Percentiles rank a stretch among this genome's conserved stretches.
Conservation (phyloP, 2,113 vertebrate genomes). For the Dolichotis patagonum region DNA sequence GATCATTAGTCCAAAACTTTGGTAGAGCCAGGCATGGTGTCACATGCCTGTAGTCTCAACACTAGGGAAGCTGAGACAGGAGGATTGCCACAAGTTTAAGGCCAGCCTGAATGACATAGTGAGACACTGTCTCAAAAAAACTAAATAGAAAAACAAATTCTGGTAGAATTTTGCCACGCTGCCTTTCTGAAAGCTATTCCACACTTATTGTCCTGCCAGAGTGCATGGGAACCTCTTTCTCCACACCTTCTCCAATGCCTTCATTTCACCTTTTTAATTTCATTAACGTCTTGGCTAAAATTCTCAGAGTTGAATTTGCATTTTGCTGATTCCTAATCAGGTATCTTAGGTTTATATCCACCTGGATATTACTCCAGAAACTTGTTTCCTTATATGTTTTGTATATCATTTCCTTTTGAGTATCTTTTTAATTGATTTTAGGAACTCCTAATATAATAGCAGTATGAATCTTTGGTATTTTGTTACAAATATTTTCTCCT, state of each 20-base stretch:
- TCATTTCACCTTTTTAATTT: not conserved
- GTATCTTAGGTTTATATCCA: not conserved
- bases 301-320: not conserved
- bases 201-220: not conserved
- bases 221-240: not conserved
- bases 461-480: not conserved
- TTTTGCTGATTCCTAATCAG: not conserved
- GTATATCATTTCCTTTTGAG: not conserved
- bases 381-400: not conserved
- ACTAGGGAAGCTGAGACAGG: not conserved
- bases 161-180: not conserved
- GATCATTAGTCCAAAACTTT: not conserved
- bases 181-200: not conserved
- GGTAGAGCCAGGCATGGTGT: not conserved
- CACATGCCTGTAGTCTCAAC: not conserved
- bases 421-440: slow-evolving; percentile 9
- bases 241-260: not conserved
- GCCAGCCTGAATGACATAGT: not conserved
- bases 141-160: not conserved
- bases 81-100: not conserved
- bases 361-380: not conserved
- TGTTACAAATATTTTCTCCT: slow-evolving; percentile 1
- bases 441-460: not conserved
- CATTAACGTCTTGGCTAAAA: not conserved
- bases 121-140: not conserved